phyloP scores from a whole-genome alignment of 2,113 vertebrate species.

The Glaucidium brasilianum region DNA sequence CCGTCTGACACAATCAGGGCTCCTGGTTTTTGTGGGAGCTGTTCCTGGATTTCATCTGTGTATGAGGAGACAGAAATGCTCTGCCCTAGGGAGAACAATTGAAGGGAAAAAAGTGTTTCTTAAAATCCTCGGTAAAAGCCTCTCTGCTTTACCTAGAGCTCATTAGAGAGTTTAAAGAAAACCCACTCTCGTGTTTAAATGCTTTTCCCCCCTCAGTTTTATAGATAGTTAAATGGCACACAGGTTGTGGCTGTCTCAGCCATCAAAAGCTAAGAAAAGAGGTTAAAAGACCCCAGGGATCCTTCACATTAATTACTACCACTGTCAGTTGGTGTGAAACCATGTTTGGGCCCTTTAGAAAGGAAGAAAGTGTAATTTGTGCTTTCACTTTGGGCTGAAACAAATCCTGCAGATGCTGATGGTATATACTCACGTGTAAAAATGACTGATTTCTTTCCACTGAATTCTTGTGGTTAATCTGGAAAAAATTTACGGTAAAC shows the following conservation, averaged over 20 bases:
- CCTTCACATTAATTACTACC: slow-evolving; percentile 44
- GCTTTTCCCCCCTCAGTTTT: background rate
- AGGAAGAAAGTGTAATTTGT: slow-evolving; percentile 13
- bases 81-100: slow-evolving; percentile 5
- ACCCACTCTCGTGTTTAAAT: slow-evolving; percentile 13
- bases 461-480: slow-evolving; percentile 18
- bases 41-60: slow-evolving; percentile 6
- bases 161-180: slow-evolving; percentile 58
- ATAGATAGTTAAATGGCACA: slow-evolving; percentile 46
- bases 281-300: slow-evolving; percentile 54
- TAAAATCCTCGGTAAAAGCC: slow-evolving; percentile 25
- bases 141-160: slow-evolving; percentile 42
- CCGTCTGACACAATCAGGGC: background rate
- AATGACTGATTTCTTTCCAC: slow-evolving; percentile 2
- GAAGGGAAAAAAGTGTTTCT: background rate
- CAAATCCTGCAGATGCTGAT: background rate
- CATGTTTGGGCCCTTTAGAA: slow-evolving; percentile 1
- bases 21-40: slow-evolving; percentile 34
- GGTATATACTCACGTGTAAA: background rate
- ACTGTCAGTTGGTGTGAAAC: slow-evolving; percentile 52
- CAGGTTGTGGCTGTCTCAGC: slow-evolving; percentile 44
- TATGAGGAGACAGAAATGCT: background rate
- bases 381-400: slow-evolving; percentile 12
- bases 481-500: background rate
- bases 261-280: slow-evolving; percentile 58